A percentile compares a stretch with the other conserved stretches of the same genome.
Conservation (phyloP, 2,113 vertebrate species). For the Notothenia rossii region DNA sequence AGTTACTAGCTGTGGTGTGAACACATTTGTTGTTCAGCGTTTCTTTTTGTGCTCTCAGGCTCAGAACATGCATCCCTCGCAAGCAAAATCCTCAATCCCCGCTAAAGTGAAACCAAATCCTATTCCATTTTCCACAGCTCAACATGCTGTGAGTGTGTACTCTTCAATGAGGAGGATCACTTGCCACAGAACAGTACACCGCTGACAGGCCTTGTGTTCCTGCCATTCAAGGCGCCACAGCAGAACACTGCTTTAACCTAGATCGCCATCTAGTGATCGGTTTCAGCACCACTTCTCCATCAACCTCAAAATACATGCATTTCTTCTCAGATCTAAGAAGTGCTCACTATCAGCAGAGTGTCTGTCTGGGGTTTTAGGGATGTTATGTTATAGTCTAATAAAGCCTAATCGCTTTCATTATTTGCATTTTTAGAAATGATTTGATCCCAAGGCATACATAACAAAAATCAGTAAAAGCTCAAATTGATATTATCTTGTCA, state of each 20-base stretch:
- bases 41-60: slow-evolving; percentile 12
- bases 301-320: slow-evolving; percentile 2
- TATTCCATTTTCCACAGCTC: slow-evolving; percentile 23
- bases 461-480: background rate
- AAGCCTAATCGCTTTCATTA: too few species aligned
- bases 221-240: background rate
- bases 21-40: slow-evolving; percentile 4
- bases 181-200: slow-evolving; percentile 34
- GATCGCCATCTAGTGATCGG: slow-evolving; percentile 79
- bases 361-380: background rate
- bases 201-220: slow-evolving; percentile 15
- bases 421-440: too few species aligned
- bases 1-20: slow-evolving; percentile 3
- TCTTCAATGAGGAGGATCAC: slow-evolving; percentile 52
- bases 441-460: too few species aligned
- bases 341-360: background rate
- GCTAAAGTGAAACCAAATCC: slow-evolving; percentile 23
- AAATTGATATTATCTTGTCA: too few species aligned
- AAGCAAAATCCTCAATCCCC: slow-evolving; percentile 33
- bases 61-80: slow-evolving; percentile 4
- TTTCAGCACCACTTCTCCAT: background rate
- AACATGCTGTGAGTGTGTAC: slow-evolving; percentile 32
- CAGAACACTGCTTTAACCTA: slow-evolving; percentile 69
- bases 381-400: background rate
- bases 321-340: slow-evolving; percentile 5